Conservation (phyloP, 92 coral and sea anemone genomes). For the Zoanthus solanderi region DNA sequence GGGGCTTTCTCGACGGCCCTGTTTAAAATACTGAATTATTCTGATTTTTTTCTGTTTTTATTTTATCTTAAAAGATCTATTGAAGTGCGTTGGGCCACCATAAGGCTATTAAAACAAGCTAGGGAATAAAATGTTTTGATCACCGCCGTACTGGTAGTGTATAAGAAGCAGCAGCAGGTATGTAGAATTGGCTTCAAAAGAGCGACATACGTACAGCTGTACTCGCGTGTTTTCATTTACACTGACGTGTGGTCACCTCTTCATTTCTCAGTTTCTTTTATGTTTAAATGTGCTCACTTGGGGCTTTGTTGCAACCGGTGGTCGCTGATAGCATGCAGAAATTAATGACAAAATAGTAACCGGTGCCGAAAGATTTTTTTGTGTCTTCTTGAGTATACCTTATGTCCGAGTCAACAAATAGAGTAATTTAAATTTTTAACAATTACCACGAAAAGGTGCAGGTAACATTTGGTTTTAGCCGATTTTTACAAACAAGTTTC, state of each 20-base stretch:
- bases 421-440: constrained; percentile 28
- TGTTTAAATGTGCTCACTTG: constrained; percentile 21
- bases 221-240: constrained; percentile 33
- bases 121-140: too few relatives aligned
- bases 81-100: too few relatives aligned
- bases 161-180: too few relatives aligned
- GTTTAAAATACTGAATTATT: too few relatives aligned
- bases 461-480: constrained; percentile 35
- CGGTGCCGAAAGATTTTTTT: background rate
- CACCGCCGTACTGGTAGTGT: too few relatives aligned
- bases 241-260: constrained; percentile 34
- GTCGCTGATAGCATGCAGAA: constrained; percentile 6
- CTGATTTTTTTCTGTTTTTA: too few relatives aligned
- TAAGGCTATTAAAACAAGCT: too few relatives aligned
- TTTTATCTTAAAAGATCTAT: too few relatives aligned
- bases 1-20: too few relatives aligned
- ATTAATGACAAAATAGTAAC: constrained; percentile 31
- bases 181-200: background rate
- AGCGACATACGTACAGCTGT: background rate
- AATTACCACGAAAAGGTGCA: background rate
- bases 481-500: constrained; percentile 2
- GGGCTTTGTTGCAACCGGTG: constrained; percentile 45
- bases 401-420: constrained; percentile 12
- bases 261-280: constrained; percentile 16
- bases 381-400: background rate